phyloP scores from a whole-genome alignment of 2,888 invertebrate species.

The Venusia cambrica region DNA sequence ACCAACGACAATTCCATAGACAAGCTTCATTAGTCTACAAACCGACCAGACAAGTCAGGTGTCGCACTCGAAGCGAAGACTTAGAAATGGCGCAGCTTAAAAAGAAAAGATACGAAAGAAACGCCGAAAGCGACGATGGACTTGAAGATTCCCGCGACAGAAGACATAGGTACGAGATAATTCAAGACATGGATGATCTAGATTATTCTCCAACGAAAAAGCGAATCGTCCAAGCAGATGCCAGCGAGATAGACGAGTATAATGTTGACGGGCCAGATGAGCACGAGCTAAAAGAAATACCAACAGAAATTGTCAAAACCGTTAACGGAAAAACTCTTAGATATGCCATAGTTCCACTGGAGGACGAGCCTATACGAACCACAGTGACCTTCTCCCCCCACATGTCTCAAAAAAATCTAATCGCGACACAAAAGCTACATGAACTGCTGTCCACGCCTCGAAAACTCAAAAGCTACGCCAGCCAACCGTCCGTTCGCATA shows the following conservation, averaged over 20 bases:
- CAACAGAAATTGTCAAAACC: conserved; percentile 81
- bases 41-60: conserved; percentile 60
- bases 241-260: conserved; percentile 71
- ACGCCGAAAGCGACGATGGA: conserved; percentile 57
- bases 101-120: conserved; percentile 48
- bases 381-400: conserved; percentile 64
- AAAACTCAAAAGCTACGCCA: conserved; percentile 76
- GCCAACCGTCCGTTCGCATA: conserved; percentile 75
- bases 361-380: conserved; percentile 67
- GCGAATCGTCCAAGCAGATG: conserved; percentile 66
- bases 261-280: conserved; percentile 80
- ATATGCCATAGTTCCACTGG: conserved; percentile 82
- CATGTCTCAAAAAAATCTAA: conserved; percentile 82
- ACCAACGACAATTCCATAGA: conserved; percentile 62
- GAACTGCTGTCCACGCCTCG: conserved; percentile 87
- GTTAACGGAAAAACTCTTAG: conserved; percentile 81
- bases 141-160: conserved; percentile 59
- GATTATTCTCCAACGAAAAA: conserved; percentile 75
- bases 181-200: conserved; percentile 66
- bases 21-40: conserved; percentile 76
- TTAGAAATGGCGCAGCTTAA: conserved; percentile 73
- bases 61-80: conserved; percentile 65
- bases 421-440: conserved; percentile 88
- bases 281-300: conserved; percentile 80
- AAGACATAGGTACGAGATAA: conserved; percentile 79